Base-by-base conservation (phyloP, 1,140 invertebrate species). In the Augochlora pura region DNA sequence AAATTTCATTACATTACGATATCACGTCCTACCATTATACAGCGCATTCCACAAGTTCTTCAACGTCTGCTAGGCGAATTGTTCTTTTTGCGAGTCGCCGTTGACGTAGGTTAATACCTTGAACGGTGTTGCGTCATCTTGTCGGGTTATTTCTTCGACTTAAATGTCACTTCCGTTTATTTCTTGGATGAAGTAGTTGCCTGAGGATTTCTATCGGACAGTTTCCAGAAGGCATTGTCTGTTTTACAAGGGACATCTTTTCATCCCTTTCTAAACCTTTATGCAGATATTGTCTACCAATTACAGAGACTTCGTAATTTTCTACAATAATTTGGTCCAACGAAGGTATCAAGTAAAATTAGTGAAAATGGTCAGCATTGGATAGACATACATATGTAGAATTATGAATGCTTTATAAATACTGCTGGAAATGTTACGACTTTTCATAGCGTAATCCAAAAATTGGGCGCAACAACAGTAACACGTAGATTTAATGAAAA, bases 51-150 rank as follows among this genome's bases (percentile, higher is more conserved):
- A 6, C 16, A 16, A 5, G 18, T 52, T 52, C 14, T 52, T 16
- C 49, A 52, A 10, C 10, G 23, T 52, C 27, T n/a, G 5, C 14
- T 18, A 10, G 25, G 42, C 6, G 9, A 66, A 59, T 14, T n/a
- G 23, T 21, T n/a, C 21, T n/a, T 25, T 46, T 6, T 12, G 18
- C 16, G n/a, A 5, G 18, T 0, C 66, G 32, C 23, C 54, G 9
- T 42, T 52, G 57, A 69, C 57, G 66, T 70, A 77, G 67, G 16
- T 38, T 75, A 42, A 62, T 71, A 63, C 57, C 59, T 63, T 52
- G 32, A 60, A 63, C 25, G 39, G 67, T 4, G 42, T 39, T 71
- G 59, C 46, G 46, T 77, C 59, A 77, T 9, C 7, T 27, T 16
- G 9, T 10, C 21, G 10, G 23, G 18, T 42, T 63, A 63, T 71